Evolutionary conservation across 2,888 invertebrate genomes (phyloP).

Genomic region (Andrena minutula): DNA sequence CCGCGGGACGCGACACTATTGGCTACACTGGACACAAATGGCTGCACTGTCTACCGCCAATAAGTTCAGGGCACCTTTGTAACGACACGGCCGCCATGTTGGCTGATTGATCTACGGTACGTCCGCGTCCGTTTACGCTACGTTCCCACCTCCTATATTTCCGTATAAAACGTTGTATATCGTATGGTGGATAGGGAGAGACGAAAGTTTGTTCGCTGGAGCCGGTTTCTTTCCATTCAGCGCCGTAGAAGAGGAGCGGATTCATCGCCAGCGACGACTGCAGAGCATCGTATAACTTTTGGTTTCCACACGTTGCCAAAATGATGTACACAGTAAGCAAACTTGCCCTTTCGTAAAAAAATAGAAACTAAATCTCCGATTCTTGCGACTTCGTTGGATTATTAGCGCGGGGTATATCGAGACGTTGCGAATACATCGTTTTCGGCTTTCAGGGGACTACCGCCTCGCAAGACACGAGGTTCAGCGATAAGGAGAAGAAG

Average conservation of each 20-base stretch:
- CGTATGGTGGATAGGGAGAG: not conserved
- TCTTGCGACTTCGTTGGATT: too few species aligned
- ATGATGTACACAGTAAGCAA: slow-evolving; percentile 86
- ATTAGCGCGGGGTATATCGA: not conserved
- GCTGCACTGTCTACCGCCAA: slow-evolving; percentile 1
- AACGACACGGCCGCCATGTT: slow-evolving; percentile 70
- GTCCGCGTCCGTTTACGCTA: slow-evolving; percentile 46
- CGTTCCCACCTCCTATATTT: slow-evolving; percentile 21
- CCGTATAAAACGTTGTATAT: slow-evolving; percentile 23
- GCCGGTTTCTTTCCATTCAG: not conserved
- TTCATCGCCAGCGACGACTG: slow-evolving; percentile 35
- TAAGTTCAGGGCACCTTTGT: slow-evolving; percentile 46
- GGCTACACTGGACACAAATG: slow-evolving; percentile 9
- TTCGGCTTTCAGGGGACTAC: slow-evolving; percentile 93
- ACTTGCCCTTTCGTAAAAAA: not conserved
- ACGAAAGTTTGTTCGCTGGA: not conserved
- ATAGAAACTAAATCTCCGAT: not conserved
- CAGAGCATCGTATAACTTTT: slow-evolving; percentile 34
- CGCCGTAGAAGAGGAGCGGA: slow-evolving; percentile 25
- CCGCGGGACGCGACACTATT: not conserved
- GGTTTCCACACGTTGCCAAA: slow-evolving; percentile 70
- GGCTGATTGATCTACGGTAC: slow-evolving; percentile 54
- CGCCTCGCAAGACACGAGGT: slow-evolving; percentile 99
- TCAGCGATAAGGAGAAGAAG: slow-evolving; percentile 99
- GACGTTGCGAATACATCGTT: slow-evolving; percentile 17